phyloP scores from a whole-genome alignment of 2,888 invertebrate species.

The Arctia plantaginis region DNA sequence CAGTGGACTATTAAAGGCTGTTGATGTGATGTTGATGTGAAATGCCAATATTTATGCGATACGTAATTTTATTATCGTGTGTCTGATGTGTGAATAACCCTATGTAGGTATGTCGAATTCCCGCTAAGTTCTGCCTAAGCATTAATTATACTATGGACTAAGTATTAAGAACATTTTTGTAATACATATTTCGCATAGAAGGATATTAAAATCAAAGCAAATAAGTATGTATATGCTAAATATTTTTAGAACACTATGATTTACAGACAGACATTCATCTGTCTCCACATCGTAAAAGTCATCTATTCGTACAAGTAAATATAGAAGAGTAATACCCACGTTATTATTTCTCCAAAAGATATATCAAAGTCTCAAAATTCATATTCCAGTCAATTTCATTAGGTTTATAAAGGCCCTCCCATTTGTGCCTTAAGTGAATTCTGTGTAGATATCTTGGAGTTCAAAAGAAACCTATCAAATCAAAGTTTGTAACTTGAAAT shows the following conservation, averaged over 20 bases:
- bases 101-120: neutral
- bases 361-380: neutral
- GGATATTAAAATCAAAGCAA: too few relatives aligned
- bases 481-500: conserved; percentile 11
- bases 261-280: neutral
- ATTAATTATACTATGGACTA: too few relatives aligned
- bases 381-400: neutral
- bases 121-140: neutral
- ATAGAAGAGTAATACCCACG: neutral
- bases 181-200: too few relatives aligned
- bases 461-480: conserved; percentile 16
- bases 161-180: too few relatives aligned
- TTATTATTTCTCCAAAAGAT: neutral
- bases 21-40: too few relatives aligned
- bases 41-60: too few relatives aligned
- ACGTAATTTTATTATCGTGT: too few relatives aligned
- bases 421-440: neutral
- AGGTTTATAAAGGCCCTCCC: neutral
- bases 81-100: too few relatives aligned
- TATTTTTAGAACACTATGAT: neutral
- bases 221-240: too few relatives aligned
- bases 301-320: neutral
- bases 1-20: too few relatives aligned
- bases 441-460: neutral
- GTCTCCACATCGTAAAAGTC: neutral